Evolutionary conservation across 2,113 vertebrate genomes (phyloP), one percentile per base, ranked within the genome.

Genomic region (Nanorana parkeri): DNA sequence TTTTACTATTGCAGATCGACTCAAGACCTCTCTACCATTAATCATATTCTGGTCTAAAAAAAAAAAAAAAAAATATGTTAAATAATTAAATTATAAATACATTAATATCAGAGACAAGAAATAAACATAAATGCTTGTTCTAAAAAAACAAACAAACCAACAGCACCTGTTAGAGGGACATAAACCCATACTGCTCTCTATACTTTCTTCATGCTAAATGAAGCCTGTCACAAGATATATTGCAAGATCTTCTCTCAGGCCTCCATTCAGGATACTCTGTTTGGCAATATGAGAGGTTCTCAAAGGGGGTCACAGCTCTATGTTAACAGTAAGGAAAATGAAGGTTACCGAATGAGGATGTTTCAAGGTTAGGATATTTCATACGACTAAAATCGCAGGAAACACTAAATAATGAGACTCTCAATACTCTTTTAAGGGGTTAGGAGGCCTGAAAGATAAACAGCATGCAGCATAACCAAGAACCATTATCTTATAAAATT

Each of bases 261-360:
- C 87, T 88, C 88, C 83, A 90, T 88, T 81, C 86, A 90, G 89
- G 92, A 91, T 87, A 87, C 85, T 89, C 87, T 90, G 90, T 92
- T 91, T 92, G 88, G 88, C 87, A 90, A 91, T 91, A 91, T 91
- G 90, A 91, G 93, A 88, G 89, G 85, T 87, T 90, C 87, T 87
- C n/a, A n/a, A 86, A 92, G 90, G 87, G 85, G 87, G 47, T 82
- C 24, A 0, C 41, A 52, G 79, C 68, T 73, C 63, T 54, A 81
- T 24, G 80, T 4, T 7, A 68, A 76, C 56, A 86, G 66, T 78
- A 11, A 41, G 41, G 21, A 84, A 84, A 75, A 65, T 71, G 85
- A 86, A 58, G 51, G 80, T 88, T 90, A 84, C 81, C 79, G 84
- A 54, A 69, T 81, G 24, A 77, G 55, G 78, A 84, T 81, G 65